phyloP scores from a whole-genome alignment of 2,797 vertebrate species.

The Yasuhikotakia modesta region DNA sequence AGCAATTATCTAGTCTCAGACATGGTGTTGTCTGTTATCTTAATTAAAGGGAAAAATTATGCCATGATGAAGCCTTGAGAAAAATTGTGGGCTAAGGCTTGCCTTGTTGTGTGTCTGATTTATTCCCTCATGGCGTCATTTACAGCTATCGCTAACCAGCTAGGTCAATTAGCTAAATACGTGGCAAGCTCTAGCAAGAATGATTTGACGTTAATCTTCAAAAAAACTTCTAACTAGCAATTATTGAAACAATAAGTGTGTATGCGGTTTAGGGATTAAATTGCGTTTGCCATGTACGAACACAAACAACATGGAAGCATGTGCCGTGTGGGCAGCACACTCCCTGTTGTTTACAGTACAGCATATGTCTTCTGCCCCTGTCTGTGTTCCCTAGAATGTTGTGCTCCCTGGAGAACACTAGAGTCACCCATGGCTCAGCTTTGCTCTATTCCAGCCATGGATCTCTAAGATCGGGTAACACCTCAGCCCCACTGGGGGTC shows the following conservation, averaged over 20 bases:
- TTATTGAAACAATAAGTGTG: slow-evolving; percentile 9
- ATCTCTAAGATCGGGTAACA: slow-evolving; percentile 50
- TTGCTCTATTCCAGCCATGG: slow-evolving; percentile 42
- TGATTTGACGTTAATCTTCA: slow-evolving; percentile 20
- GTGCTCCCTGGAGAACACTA: slow-evolving; percentile 27
- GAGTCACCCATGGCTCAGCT: slow-evolving; percentile 40
- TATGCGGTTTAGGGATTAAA: not conserved
- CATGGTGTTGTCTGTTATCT: slow-evolving; percentile 63
- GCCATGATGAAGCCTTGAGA: slow-evolving; percentile 34
- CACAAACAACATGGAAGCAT: slow-evolving; percentile 8
- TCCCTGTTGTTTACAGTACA: slow-evolving; percentile 55
- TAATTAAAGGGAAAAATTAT: slow-evolving; percentile 59
- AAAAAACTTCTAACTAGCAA: slow-evolving; percentile 17
- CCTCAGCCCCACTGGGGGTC: slow-evolving; percentile 45
- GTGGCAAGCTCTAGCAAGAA: slow-evolving; percentile 21
- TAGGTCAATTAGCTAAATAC: slow-evolving; percentile 33
- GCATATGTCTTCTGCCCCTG: slow-evolving; percentile 36
- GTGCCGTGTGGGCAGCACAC: slow-evolving; percentile 20
- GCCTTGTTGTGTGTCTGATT: slow-evolving; percentile 22
- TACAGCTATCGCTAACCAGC: slow-evolving; percentile 14
- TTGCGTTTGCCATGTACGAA: not conserved
- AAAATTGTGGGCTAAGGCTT: slow-evolving; percentile 38
- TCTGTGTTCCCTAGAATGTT: slow-evolving; percentile 35
- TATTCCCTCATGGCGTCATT: slow-evolving; percentile 24
- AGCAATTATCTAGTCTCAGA: slow-evolving; percentile 60